Base-by-base conservation (phyloP, 2,113 vertebrate genomes). In the Daboia siamensis region DNA sequence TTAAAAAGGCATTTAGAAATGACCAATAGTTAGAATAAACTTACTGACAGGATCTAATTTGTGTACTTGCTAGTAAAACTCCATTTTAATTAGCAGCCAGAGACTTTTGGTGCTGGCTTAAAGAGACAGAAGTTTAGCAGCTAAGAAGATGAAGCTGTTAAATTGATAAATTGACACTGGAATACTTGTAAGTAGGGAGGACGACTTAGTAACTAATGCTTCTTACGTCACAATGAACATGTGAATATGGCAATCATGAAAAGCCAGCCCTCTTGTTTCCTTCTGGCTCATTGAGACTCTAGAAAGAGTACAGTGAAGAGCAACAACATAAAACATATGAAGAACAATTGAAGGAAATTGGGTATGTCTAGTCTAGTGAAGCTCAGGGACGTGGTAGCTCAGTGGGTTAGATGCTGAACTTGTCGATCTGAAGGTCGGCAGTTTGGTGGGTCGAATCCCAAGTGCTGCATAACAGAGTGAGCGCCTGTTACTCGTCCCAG, bases 1-100 rank as follows among this genome's bases (percentile, higher is more conserved):
- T 99, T 99, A 99, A 99, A 98, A 99, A 98, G 98, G 98, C 98
- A 99, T 98, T 98, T 99, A 99, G 98, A 99, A 99, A 99, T 99
- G 98, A 98, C 98, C 98, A 98, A 98, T 98, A 98, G 98, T 98
- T 96, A 98, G 98, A 98, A 98, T 98, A 98, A 99, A 98, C 98
- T 98, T 98, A 98, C 98, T 99, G 98, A 98, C 98, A 98, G 97
- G 97, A 97, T 98, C 98, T 99, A 98, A 98, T 99, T 99, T 99
- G 98, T 98, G 98, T 98, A 98, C 98, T 98, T 98, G 97, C 97
- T 98, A 98, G 98, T 99, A 99, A 98, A 99, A 97, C 98, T 98
- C 97, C 96, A 98, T 98, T 98, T 98, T 98, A 99, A 99, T 98
- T 99, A 98, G 98, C 98, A 97, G 96, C 96, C 97, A 98, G 98